Conservation (phyloP, 2,113 vertebrate genomes). For the Salvator merianae region DNA sequence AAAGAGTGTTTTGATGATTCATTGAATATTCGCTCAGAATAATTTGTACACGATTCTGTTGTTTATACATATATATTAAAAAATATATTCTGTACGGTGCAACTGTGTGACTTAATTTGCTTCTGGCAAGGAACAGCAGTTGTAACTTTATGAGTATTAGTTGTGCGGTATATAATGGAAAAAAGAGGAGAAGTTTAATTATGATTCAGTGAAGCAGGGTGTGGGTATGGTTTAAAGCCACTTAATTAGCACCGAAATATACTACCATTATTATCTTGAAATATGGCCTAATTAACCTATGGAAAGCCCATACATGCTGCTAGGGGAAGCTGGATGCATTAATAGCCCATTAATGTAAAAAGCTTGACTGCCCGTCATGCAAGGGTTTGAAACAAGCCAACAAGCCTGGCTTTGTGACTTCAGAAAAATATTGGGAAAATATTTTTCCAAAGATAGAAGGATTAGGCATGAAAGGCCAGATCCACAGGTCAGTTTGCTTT, state of each 20-base stretch:
- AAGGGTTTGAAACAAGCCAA: slow-evolving; percentile 44
- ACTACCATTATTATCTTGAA: slow-evolving; percentile 78
- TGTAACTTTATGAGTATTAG: slow-evolving; percentile 52
- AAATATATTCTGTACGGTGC: slow-evolving; percentile 39
- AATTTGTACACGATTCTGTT: slow-evolving; percentile 50
- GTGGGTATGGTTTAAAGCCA: slow-evolving; percentile 76
- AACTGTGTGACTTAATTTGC: slow-evolving; percentile 54
- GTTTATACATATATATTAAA: not conserved
- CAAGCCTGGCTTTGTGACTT: not conserved
- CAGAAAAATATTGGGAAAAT: not conserved
- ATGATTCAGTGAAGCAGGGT: slow-evolving; percentile 70
- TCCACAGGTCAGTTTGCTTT: too few relatives aligned
- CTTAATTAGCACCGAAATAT: slow-evolving; percentile 81
- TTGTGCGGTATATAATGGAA: slow-evolving; percentile 56
- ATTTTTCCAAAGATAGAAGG: not conserved
- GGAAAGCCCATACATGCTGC: slow-evolving; percentile 65
- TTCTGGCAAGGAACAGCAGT: slow-evolving; percentile 45
- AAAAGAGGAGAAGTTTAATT: slow-evolving; percentile 70
- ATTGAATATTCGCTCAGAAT: slow-evolving; percentile 65
- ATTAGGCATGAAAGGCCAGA: not conserved
- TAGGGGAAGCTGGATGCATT: slow-evolving; percentile 61
- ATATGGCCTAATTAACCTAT: slow-evolving; percentile 80
- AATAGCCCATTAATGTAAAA: slow-evolving; percentile 63
- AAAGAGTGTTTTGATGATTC: slow-evolving; percentile 55
- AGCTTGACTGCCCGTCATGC: slow-evolving; percentile 50